phyloP scores from a whole-genome alignment of 2,113 vertebrate genomes.

The Plecturocebus donacophilus region DNA sequence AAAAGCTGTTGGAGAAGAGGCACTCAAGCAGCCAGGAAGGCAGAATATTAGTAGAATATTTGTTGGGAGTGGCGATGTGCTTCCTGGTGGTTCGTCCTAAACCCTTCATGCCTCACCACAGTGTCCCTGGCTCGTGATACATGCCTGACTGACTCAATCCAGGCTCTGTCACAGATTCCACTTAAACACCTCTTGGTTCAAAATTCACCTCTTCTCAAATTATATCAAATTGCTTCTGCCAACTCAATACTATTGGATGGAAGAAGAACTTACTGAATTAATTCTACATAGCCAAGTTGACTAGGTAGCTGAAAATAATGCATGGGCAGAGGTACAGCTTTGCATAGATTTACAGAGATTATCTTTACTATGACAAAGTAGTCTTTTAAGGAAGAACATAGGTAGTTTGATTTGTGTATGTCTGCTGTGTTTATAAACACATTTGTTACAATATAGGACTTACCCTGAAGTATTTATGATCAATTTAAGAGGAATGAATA shows the following conservation, averaged over 20 bases:
- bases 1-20: background rate
- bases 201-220: background rate
- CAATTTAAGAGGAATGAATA: background rate
- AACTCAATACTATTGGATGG: background rate
- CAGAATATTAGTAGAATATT: background rate
- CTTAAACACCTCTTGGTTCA: background rate
- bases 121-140: background rate
- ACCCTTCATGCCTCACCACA: background rate
- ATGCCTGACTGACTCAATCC: background rate
- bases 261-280: background rate
- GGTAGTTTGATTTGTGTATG: background rate
- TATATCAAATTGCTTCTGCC: background rate
- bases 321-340: background rate
- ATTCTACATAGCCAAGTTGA: background rate
- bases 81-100: background rate
- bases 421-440: background rate
- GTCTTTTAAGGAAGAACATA: background rate
- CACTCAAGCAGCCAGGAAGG: background rate
- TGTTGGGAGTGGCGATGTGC: background rate
- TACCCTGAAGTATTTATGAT: background rate
- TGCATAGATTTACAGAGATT: background rate
- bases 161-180: background rate
- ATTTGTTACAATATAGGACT: background rate
- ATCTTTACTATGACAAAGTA: background rate
- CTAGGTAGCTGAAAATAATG: constrained; percentile 4